Evolutionary conservation across 2,888 invertebrate genomes (phyloP), one percentile per base, ranked within the genome.

Genomic region (Synergus umbraculus): DNA sequence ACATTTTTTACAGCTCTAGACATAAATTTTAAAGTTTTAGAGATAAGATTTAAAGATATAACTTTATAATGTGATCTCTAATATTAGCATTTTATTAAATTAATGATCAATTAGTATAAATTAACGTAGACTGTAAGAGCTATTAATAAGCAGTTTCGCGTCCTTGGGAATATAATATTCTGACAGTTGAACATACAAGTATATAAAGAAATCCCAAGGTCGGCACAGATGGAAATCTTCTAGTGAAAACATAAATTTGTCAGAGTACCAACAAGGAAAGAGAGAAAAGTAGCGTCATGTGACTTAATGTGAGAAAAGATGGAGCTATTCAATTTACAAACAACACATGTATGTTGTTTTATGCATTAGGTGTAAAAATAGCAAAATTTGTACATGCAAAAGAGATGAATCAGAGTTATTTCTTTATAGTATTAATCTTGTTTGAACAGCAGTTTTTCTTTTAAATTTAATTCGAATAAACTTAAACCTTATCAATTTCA

Each of bases 171-270:
- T 49, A 69, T 67, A 46, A 69, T 18, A 10, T 69, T 69, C 49
- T 69, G 22, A 69, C 22, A 29, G 37, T 37, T 49, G 49, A 15
- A 54, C 49, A 54, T 69, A 69, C 37, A 69, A 49, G 22, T 49
- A 60, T 60, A 18, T 22, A 60, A 49, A 69, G 44, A 69, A 69
- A 69, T 69, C 49, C 49, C 69, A 69, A 69, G 69, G 69, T 37
- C 49, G 46, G 22, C 44, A 22, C 12, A 69, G 69, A 69, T 69
- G 69, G 49, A 69, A 49, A 69, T 69, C 69, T 69, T 69, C 37
- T n/a, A 69, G 69, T 69, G 49, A 69, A 69, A 69, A 69, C 69
- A 69, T 69, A 22, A 67, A 67, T 54, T 69, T 49, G 69, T 69
- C 46, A 69, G 46, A 44, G 10, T 46, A 54, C 29, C 49, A 54